A percentile compares a stretch with the other conserved stretches of the same genome.
Conservation (phyloP, 2,113 vertebrate species). For the Trogon surrucura region DNA sequence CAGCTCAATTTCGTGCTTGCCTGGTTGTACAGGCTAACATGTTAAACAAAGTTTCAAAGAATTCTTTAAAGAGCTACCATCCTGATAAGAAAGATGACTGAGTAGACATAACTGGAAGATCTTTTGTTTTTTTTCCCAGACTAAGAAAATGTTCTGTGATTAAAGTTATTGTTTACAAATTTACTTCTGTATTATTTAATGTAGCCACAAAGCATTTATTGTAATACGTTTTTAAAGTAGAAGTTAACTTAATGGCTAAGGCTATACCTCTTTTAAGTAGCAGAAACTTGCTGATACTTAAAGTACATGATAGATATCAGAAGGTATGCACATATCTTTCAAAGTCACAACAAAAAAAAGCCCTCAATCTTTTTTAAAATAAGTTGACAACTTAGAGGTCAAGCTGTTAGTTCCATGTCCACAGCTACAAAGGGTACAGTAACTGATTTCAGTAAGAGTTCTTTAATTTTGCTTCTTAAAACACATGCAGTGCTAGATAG, state of each 20-base stretch:
- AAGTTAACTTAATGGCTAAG: background rate
- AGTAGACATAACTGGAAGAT: background rate
- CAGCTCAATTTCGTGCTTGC: background rate
- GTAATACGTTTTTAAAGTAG: background rate
- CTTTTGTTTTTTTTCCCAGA: rapidly evolving
- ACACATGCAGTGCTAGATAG: background rate
- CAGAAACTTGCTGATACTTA: background rate
- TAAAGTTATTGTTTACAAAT: background rate
- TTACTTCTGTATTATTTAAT: background rate
- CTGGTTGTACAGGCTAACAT: background rate
- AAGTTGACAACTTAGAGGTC: background rate
- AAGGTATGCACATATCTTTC: background rate
- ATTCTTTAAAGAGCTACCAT: background rate
- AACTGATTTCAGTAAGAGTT: background rate
- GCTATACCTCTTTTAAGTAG: background rate
- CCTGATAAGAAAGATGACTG: background rate
- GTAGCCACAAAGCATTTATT: background rate
- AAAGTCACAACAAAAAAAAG: background rate
- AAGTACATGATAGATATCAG: background rate
- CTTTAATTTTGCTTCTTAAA: background rate
- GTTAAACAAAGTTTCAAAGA: background rate
- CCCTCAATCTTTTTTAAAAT: background rate
- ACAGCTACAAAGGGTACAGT: background rate
- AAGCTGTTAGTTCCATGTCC: background rate
- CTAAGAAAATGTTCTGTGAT: background rate